Percentiles rank a stretch among this genome's conserved stretches.
Conservation (phyloP, 2,888 invertebrate species). For the Hyposoter dolosus region DNA sequence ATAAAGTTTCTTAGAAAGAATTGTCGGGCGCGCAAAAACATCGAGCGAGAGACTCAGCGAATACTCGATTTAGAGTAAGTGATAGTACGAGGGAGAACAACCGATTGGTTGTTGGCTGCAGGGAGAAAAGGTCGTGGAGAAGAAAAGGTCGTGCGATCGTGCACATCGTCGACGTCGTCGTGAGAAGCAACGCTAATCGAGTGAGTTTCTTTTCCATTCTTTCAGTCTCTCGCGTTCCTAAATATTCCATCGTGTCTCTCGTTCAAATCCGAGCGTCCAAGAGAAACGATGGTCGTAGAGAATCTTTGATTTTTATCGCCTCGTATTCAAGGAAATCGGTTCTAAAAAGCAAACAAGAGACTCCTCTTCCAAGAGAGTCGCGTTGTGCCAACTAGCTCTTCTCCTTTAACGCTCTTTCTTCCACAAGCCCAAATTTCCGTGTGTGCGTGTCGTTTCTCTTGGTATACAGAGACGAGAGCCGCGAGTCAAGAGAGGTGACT, state of each 20-base stretch:
- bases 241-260: constrained; percentile 8
- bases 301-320: not conserved
- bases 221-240: not conserved
- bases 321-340: not conserved
- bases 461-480: not conserved
- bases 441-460: constrained; percentile 5
- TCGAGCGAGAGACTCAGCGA: not conserved
- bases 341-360: not conserved
- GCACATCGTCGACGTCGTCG: constrained; percentile 4
- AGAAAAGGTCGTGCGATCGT: constrained; percentile 7
- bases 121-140: constrained; percentile 9
- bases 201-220: not conserved
- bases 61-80: not conserved
- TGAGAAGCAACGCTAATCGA: not conserved
- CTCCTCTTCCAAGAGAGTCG: not conserved
- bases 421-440: not conserved
- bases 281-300: not conserved
- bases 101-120: constrained; percentile 11
- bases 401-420: not conserved
- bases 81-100: constrained; percentile 5
- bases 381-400: not conserved
- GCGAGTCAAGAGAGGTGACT: constrained; percentile 79
- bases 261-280: not conserved
- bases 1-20: not conserved
- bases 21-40: not conserved